These are phyloP conservation scores for Drosophila cardini DNA, from an alignment of 1,140 invertebrate genomes.

Conservation along the genomic window DNA sequence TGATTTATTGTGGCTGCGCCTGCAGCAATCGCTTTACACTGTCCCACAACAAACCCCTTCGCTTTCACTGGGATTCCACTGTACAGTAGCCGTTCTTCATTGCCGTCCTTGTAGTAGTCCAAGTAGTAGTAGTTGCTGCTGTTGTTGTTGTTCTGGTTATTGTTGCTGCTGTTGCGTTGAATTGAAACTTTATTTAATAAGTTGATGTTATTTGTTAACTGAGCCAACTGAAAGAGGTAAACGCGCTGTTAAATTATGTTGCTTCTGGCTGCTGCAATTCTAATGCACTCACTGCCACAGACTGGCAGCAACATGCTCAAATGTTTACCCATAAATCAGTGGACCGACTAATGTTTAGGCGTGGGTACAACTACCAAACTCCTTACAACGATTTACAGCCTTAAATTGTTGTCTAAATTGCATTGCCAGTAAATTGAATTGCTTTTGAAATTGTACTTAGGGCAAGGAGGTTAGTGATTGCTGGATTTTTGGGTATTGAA, in stretches of 20 bases:
- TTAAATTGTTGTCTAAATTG: conserved; percentile 33
- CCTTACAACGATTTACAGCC: conserved; percentile 31
- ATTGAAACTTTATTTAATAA: conserved; percentile 83
- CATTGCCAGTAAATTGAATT: conserved; percentile 1
- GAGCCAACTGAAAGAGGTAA: conserved; percentile 61
- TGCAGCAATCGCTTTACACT: conserved; percentile 58
- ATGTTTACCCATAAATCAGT: conserved; percentile 40
- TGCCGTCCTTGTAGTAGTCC: conserved; percentile 28
- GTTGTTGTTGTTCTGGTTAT: conserved; percentile 20
- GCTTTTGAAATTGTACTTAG: neutral
- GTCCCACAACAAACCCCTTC: conserved; percentile 8
- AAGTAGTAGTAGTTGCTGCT: conserved; percentile 3
- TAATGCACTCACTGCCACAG: conserved; percentile 44
- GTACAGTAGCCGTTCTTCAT: conserved; percentile 69
- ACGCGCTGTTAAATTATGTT: conserved; percentile 65
- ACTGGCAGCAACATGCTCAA: conserved; percentile 36
- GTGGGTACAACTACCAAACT: conserved; percentile 27
- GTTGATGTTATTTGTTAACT: conserved; percentile 83
- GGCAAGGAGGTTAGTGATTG: no score
- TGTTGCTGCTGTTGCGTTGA: conserved; percentile 44
- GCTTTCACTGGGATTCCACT: conserved; percentile 45
- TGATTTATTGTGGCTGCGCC: conserved; percentile 80
- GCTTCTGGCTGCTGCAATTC: conserved; percentile 37
- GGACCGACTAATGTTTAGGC: conserved; percentile 15
- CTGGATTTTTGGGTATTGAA: no score